Evolutionary conservation across 1,140 invertebrate species (phyloP).

Genomic region (Drosophila ambigua): DNA sequence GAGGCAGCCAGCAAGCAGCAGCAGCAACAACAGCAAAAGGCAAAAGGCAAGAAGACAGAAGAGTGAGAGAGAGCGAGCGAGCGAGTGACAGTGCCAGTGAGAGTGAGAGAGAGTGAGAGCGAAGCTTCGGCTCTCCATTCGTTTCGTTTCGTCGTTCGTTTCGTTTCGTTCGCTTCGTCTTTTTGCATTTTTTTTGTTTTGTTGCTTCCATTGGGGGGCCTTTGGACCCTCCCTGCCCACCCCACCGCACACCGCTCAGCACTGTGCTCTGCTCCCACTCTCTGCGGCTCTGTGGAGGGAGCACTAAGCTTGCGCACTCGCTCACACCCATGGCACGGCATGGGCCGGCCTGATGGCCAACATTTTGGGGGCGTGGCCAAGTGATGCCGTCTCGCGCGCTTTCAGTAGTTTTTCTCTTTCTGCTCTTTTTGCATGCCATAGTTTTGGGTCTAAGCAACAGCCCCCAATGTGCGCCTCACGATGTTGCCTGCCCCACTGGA

Average conservation of each 20-base stretch:
- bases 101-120: conserved; percentile 38
- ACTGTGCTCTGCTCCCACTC: neutral
- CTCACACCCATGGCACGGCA: conserved; percentile 46
- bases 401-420: conserved; percentile 65
- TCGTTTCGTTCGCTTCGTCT: conserved; percentile 31
- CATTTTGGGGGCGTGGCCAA: conserved; percentile 66
- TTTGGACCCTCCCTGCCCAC: neutral
- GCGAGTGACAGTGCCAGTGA: neutral
- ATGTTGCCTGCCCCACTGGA: conserved; percentile 5
- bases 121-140: conserved; percentile 29
- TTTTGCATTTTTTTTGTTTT: conserved; percentile 26
- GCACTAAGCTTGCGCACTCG: conserved; percentile 65
- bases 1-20: conserved; percentile 4
- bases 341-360: conserved; percentile 20
- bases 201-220: conserved; percentile 1
- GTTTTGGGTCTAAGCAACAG: conserved; percentile 65
- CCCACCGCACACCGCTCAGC: no score
- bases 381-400: conserved; percentile 29
- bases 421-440: conserved; percentile 64
- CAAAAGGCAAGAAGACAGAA: no score
- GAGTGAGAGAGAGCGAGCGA: no score
- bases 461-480: conserved; percentile 7
- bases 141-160: conserved; percentile 35
- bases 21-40: neutral
- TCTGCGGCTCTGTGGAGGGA: conserved; percentile 24